Evolutionary conservation across 2,888 invertebrate genomes (phyloP).

Genomic region (Caenorhabditis becei): DNA sequence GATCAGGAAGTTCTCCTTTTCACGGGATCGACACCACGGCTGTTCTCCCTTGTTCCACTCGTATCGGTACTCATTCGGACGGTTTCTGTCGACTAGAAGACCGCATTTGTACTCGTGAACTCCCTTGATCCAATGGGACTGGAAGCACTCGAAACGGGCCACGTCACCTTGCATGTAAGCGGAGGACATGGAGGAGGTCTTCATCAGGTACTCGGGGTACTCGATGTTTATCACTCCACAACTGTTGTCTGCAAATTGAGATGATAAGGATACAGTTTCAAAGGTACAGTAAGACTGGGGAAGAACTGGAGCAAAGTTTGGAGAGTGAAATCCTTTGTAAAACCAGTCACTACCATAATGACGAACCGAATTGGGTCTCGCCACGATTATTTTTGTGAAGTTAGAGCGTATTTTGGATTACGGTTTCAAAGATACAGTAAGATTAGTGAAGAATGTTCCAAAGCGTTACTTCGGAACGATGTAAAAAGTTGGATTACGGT

Average conservation of each 20-base stretch:
- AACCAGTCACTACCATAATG: too few species aligned
- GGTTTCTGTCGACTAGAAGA: conserved; percentile 77
- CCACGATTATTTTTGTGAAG: too few species aligned
- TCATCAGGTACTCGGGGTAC: conserved; percentile 81
- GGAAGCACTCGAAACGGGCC: conserved; percentile 80
- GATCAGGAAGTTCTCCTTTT: conserved; percentile 80
- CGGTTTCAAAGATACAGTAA: not conserved
- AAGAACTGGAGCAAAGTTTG: too few species aligned
- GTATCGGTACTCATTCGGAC: conserved; percentile 78
- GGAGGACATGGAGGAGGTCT: conserved; percentile 77
- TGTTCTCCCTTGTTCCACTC: conserved; percentile 81
- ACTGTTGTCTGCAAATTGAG: conserved; percentile 79
- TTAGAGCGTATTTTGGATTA: too few species aligned
- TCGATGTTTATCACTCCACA: conserved; percentile 82
- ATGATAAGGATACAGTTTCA: not conserved
- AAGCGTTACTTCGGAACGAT: too few species aligned
- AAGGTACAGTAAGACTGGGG: too few species aligned
- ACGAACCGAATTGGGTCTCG: too few species aligned
- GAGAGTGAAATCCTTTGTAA: too few species aligned
- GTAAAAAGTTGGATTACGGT: too few species aligned
- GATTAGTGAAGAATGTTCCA: too few species aligned
- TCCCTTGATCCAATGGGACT: conserved; percentile 81
- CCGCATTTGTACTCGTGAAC: conserved; percentile 80
- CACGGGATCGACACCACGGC: conserved; percentile 81
- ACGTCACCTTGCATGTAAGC: conserved; percentile 80